Percentiles rank a stretch among this genome's conserved stretches.
Conservation (phyloP, 1,140 invertebrate genomes). For the Aphelenchoides fujianensis region DNA sequence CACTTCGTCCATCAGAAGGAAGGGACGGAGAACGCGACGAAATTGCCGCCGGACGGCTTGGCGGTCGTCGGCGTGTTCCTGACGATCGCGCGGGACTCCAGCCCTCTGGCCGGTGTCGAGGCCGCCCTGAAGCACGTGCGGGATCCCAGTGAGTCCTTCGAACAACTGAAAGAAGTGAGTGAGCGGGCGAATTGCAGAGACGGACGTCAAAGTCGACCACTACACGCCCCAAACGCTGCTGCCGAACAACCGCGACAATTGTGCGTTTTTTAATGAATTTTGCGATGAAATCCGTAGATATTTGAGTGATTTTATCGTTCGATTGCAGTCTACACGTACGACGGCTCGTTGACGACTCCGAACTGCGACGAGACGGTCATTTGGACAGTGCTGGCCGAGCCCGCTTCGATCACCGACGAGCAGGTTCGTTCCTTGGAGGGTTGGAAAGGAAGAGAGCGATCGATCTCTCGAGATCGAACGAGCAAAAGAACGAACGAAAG, state of each 20-base stretch:
- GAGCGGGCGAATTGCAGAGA: neutral
- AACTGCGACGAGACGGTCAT: conserved; percentile 82
- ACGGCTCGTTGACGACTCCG: conserved; percentile 84
- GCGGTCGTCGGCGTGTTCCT: conserved; percentile 61
- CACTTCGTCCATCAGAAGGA: conserved; percentile 60
- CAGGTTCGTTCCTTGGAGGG: conserved; percentile 35
- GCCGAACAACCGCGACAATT: conserved; percentile 51
- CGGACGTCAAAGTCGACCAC: conserved; percentile 10
- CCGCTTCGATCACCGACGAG: conserved; percentile 46
- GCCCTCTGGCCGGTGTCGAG: conserved; percentile 36
- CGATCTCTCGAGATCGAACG: too few species aligned
- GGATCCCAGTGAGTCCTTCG: neutral
- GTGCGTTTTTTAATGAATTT: too few species aligned
- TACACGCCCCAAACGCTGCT: conserved; percentile 39
- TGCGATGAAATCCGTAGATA: too few species aligned
- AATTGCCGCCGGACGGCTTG: conserved; percentile 50
- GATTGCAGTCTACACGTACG: conserved; percentile 75
- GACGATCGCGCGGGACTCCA: conserved; percentile 38
- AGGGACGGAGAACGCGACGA: conserved; percentile 37
- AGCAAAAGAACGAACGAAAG: too few species aligned
- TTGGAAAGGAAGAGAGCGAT: neutral
- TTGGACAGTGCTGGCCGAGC: conserved; percentile 79
- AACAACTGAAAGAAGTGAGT: neutral
- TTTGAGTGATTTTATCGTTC: too few species aligned
- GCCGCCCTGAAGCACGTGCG: conserved; percentile 38